Conservation (phyloP, 2,113 vertebrate genomes). For the Rhodinocichla rosea region DNA sequence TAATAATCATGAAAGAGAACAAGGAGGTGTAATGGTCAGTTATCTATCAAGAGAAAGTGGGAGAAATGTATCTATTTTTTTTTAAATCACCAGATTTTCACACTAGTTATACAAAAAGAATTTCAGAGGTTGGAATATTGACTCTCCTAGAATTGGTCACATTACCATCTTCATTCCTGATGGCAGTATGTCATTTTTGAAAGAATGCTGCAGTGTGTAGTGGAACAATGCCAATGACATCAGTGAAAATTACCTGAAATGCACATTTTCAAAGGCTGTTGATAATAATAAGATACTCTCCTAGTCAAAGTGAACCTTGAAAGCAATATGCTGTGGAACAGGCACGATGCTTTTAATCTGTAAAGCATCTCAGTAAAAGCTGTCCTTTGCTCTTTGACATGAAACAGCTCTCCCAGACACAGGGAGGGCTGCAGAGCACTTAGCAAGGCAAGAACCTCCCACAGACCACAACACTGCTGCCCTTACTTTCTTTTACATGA, state of each 20-base stretch:
- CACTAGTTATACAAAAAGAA: background rate
- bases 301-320: background rate
- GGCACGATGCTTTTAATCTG: background rate
- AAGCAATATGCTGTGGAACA: background rate
- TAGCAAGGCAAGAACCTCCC: background rate
- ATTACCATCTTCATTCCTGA: background rate
- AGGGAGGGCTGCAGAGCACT: background rate
- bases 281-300: background rate
- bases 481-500: background rate
- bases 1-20: constrained; percentile 23
- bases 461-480: background rate
- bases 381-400: background rate
- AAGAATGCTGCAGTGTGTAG: background rate
- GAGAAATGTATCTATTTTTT: background rate
- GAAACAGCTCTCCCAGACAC: background rate
- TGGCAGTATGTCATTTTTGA: background rate
- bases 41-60: background rate
- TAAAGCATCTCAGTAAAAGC: background rate
- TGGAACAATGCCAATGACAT: background rate
- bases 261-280: background rate
- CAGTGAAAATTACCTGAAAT: background rate
- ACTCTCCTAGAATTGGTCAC: background rate
- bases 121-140: background rate
- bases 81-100: background rate
- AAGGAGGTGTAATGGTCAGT: background rate